Evolutionary conservation across 2,888 invertebrate genomes (phyloP).

Genomic region (Bhutanitis thaidina): DNA sequence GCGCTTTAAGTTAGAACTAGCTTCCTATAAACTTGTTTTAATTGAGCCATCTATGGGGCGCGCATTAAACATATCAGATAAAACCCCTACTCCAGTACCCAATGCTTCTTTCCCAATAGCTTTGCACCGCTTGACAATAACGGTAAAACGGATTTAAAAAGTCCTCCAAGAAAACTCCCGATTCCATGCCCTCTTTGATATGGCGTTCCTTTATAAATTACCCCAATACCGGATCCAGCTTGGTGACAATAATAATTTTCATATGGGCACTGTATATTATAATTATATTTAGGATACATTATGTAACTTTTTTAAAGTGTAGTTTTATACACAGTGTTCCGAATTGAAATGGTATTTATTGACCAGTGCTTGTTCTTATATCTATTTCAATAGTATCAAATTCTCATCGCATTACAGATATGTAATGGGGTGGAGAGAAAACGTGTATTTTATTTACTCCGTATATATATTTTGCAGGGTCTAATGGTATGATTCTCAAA

Average conservation of each 20-base stretch:
- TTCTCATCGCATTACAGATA: constrained; percentile 33
- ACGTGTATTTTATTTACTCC: constrained; percentile 26
- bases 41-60: constrained; percentile 21
- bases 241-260: constrained; percentile 29
- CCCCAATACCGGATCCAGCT: constrained; percentile 29
- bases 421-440: constrained; percentile 26
- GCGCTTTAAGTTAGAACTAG: constrained; percentile 26
- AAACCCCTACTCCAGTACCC: constrained; percentile 28
- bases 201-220: constrained; percentile 30
- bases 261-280: too few relatives aligned
- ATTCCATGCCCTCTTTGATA: constrained; percentile 27
- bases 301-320: constrained; percentile 9
- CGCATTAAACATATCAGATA: constrained; percentile 27
- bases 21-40: constrained; percentile 21
- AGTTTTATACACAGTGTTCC: constrained; percentile 32
- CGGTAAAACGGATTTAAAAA: constrained; percentile 31
- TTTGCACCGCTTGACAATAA: constrained; percentile 29
- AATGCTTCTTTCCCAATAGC: constrained; percentile 30
- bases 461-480: background rate
- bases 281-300: background rate
- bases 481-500: background rate
- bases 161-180: constrained; percentile 27
- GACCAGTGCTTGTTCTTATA: constrained; percentile 35
- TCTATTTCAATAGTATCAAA: constrained; percentile 36
- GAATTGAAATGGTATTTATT: constrained; percentile 33